Conservation (phyloP, 2,797 vertebrate genomes). For the Hozukius guyotensis region DNA sequence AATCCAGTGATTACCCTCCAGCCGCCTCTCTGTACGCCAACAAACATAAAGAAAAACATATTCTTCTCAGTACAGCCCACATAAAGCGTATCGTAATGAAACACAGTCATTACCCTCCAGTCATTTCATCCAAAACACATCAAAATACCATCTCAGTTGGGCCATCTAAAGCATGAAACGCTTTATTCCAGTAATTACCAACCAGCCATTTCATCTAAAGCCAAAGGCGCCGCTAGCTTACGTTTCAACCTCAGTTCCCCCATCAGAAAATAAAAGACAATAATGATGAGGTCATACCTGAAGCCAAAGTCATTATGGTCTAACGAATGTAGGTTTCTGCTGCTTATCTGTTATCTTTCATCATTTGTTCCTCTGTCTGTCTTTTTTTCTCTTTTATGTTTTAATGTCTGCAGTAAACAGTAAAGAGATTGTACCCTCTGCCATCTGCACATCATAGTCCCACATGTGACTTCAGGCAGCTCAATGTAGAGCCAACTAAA, state of each 20-base stretch:
- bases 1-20: constrained; percentile 27
- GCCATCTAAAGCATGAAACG: neutral
- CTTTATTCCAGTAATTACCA: constrained; percentile 24
- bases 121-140: constrained; percentile 11
- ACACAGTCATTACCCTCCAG: neutral
- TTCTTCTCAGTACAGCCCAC: neutral
- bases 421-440: neutral
- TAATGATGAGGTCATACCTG: neutral
- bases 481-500: neutral
- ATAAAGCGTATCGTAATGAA: constrained; percentile 18
- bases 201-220: constrained; percentile 1
- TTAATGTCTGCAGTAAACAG: neutral
- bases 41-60: constrained; percentile 15
- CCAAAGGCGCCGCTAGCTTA: neutral
- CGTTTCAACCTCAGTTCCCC: neutral
- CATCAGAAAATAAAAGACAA: neutral
- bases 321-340: neutral
- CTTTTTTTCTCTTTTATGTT: neutral
- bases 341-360: neutral
- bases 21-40: neutral
- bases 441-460: constrained; percentile 3
- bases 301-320: neutral
- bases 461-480: neutral
- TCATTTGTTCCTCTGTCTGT: too few relatives aligned
- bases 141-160: neutral